Percentiles rank a stretch among this genome's conserved stretches.
phyloP scores from a whole-genome alignment of 2,888 invertebrate genomes.

The Drosophila recens region DNA sequence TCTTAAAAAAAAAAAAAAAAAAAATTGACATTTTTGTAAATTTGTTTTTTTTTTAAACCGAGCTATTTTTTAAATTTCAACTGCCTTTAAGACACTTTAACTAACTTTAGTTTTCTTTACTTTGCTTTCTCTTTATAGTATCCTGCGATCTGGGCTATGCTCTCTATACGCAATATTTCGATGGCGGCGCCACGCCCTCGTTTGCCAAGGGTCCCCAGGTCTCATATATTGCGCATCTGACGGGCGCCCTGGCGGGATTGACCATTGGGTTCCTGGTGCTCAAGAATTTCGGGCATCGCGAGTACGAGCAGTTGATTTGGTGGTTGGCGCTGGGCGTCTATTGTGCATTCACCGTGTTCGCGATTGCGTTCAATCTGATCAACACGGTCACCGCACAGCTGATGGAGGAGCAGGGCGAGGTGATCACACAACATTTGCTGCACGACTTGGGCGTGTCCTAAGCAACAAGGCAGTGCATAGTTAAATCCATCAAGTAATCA shows the following conservation, averaged over 20 bases:
- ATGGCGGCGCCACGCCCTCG: constrained; percentile 50
- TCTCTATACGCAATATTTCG: constrained; percentile 93
- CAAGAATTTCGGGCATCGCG: constrained; percentile 97
- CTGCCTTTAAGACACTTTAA: neutral
- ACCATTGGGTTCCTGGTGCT: constrained; percentile 97
- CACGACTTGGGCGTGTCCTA: constrained; percentile 85
- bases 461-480: constrained; percentile 39
- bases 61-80: neutral
- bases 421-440: constrained; percentile 85
- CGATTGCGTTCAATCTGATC: constrained; percentile 93
- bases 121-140: constrained; percentile 86
- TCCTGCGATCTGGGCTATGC: constrained; percentile 98
- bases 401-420: constrained; percentile 85
- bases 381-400: constrained; percentile 87
- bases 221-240: constrained; percentile 97
- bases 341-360: constrained; percentile 96
- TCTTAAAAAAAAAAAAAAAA: too few species aligned
- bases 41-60: neutral
- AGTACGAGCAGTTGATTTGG: constrained; percentile 97
- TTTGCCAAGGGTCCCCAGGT: constrained; percentile 89
- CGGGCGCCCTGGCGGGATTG: constrained; percentile 96
- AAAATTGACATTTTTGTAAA: too few species aligned
- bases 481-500: constrained; percentile 10
- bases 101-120: constrained; percentile 8
- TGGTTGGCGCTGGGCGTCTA: constrained; percentile 98